Base-by-base conservation (phyloP, 1,140 invertebrate species). In the Panagrolaimus sp. region DNA sequence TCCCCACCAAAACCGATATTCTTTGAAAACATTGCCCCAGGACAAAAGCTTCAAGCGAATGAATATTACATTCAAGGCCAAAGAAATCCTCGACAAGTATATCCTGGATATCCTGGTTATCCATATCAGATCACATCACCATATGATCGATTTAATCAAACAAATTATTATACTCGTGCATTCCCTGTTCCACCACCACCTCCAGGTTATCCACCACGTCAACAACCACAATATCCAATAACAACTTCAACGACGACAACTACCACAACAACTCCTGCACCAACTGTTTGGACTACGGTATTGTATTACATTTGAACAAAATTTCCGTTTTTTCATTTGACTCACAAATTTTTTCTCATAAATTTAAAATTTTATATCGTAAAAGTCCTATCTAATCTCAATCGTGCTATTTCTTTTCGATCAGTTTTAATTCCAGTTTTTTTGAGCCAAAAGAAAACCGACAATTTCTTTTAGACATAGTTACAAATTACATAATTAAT, bases 271-370 rank as follows among this genome's bases (percentile, higher is more conserved):
- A 74, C 73, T 45, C 68, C 72, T 25, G 44, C 67, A 63, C 69
- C n/a, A 42, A 42, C 25, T 27, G 31, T 53, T 16, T 70, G 68
- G 63, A 62, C 64, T 7, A 53, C 71, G 16, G 79, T 82, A 9
- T 25, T 11, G n/a, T n/a, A n/a, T n/a, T 57, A 2, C 1, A 57
- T 16, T 13, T 9, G 4, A 20, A 25, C 27, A 25, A 27, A 57
- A n/a, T 25, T 4, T n/a, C n/a, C n/a, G n/a, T n/a, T n/a, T n/a
- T n/a, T n/a, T n/a, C n/a, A n/a, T n/a, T n/a, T n/a, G n/a, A n/a
- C n/a, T n/a, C n/a, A n/a, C n/a, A n/a, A n/a, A n/a, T n/a, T n/a
- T n/a, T n/a, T n/a, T n/a, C n/a, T n/a, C n/a, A n/a, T n/a, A n/a
- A n/a, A n/a, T n/a, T n/a, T n/a, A n/a, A n/a, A n/a, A n/a, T n/a